A percentile compares a stretch with the other conserved stretches of the same genome.
phyloP scores from a whole-genome alignment of 1,140 invertebrate species.

The Caerostris darwini region DNA sequence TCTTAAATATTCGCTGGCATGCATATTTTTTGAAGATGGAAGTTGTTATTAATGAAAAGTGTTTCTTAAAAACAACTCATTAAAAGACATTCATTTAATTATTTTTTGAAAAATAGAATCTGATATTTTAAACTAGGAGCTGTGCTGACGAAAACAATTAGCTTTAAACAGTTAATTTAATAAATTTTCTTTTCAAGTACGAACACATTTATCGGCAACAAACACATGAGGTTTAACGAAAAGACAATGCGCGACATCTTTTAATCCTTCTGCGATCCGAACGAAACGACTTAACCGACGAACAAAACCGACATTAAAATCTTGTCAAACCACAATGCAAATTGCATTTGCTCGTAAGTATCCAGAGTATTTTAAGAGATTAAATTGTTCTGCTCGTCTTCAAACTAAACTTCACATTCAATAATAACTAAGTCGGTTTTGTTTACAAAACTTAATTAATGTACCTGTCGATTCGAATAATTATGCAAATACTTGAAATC shows the following conservation, averaged over 20 bases:
- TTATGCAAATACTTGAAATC: slow-evolving; percentile 36
- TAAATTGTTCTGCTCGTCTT: background rate
- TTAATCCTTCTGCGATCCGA: background rate
- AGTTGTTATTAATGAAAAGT: no score
- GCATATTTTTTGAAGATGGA: no score
- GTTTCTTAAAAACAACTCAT: no score
- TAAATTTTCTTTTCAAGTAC: background rate
- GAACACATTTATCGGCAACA: background rate
- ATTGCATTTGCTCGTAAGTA: background rate
- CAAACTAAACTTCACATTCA: background rate
- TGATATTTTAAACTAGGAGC: no score
- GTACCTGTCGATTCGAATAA: slow-evolving; percentile 28
- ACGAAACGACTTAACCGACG: background rate
- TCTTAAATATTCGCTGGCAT: no score
- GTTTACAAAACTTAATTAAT: background rate
- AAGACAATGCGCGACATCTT: background rate
- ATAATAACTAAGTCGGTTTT: background rate
- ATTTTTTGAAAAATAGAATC: no score
- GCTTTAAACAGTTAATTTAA: background rate
- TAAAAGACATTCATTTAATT: no score
- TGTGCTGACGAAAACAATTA: no score
- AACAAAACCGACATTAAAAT: background rate
- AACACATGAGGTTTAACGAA: background rate
- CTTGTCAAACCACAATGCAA: slow-evolving; percentile 9
- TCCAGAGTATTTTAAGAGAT: slow-evolving; percentile 12